Evolutionary conservation across 2,113 vertebrate species (phyloP), one percentile per base, ranked within the genome.

Genomic region (Casuarius casuarius): DNA sequence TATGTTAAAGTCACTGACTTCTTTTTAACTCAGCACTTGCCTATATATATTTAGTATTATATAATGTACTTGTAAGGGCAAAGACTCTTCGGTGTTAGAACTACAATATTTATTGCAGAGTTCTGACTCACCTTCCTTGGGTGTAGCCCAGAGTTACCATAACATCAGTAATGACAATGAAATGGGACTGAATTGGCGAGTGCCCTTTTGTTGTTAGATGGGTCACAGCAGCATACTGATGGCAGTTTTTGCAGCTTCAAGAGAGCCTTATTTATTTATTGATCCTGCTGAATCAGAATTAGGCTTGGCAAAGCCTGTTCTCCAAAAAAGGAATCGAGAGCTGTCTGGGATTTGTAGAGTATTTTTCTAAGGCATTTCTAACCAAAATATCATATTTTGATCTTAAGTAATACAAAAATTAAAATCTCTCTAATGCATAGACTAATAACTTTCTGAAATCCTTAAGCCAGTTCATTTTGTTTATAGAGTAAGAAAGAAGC

Each of bases 1-100:
- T 96, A 94, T 59, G 91, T 84, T 97, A 78, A 91, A 97, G 93
- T 92, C 95, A 96, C 82, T 73, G 96, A 96, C 94, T 98, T 97
- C 92, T 97, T 97, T 97, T 97, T 92, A 97, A 95, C 94, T 97
- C 94, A 92, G 96, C 85, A 87, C 90, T 92, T 95, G 89, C 6
- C 0, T 80, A 87, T 95, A 95, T 94, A 59, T 92, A 89, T 91
- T 94, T 96, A 73, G 96, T 97, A 95, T 97, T 97, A 97, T 97
- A 91, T 94, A 97, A 97, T 66, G 73, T 87, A 91, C 94, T 97
- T 94, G 87, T 97, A 97, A 97, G 95, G 96, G 93, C 94, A 96
- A 92, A 95, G 87, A 68, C 67, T 95, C 71, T 91, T 94, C 91
- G 89, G 78, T 40, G 58, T 85, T 91, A 3, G 25, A 85, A 79